Evolutionary conservation across 2,113 vertebrate genomes (phyloP).

Genomic region (Spilogale gracilis): DNA sequence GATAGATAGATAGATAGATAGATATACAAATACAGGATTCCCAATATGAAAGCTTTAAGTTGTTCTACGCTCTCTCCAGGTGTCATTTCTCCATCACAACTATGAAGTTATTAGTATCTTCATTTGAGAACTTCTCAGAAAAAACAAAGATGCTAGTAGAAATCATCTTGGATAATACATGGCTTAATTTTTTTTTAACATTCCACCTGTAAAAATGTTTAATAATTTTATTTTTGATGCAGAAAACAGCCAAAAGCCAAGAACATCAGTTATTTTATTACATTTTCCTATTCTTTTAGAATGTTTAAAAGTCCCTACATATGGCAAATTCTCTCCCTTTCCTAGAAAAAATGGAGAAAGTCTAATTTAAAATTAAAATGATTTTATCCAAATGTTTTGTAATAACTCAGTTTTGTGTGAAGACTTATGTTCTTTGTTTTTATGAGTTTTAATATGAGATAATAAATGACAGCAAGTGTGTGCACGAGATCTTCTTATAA

Average conservation of each 20-base stretch:
- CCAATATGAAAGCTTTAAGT: neutral
- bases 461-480: neutral
- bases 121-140: neutral
- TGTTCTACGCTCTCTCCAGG: neutral
- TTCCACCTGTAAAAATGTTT: neutral
- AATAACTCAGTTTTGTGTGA: conserved; percentile 24
- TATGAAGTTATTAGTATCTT: neutral
- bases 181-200: neutral
- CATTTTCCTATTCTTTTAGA: neutral
- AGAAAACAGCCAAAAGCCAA: conserved; percentile 49
- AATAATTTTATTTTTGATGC: neutral
- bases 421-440: conserved; percentile 5
- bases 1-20: too few relatives aligned
- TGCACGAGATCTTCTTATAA: neutral
- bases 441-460: conserved; percentile 19
- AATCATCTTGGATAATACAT: neutral
- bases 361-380: conserved; percentile 55
- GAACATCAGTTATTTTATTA: neutral
- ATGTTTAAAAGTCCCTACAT: conserved; percentile 20
- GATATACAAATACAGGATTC: neutral
- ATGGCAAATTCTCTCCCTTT: neutral
- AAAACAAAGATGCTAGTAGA: neutral
- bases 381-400: neutral
- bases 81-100: neutral
- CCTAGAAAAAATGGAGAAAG: neutral